Base-by-base conservation (phyloP, 2,797 vertebrate species). In the Galago senegalensis region DNA sequence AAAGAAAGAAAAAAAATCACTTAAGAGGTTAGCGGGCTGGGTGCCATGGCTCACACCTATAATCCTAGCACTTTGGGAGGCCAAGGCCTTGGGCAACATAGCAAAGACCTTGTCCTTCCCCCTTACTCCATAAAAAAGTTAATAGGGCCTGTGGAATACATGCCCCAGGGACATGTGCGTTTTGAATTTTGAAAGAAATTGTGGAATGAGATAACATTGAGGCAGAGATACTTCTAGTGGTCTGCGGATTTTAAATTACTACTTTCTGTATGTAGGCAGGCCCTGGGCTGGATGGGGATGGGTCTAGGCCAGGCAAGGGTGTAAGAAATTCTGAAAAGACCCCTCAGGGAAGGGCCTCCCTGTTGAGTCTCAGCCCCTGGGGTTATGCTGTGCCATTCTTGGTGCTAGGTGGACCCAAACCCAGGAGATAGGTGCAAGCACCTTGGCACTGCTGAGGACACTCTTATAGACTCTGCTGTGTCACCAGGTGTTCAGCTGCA, bases 131-230 rank as follows among this genome's bases (percentile, higher is more conserved):
- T 53, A n/a, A 18, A 67, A 67, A n/a, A 67, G 65, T 67, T 67
- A 67, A n/a, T 67, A 46, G 25, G 3, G 18, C 46, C 80, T 83
- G 53, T 34, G 34, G 49, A 61, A 40, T 67, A 34, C 20, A 82
- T 31, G 79, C 27, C 69, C 69, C 29, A 58, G 7, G 23, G 25
- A 37, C 13, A 40, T 27, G 49, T 37, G 43, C n/a, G 75, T 40
- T 76, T 77, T 80, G 82, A 69, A 84, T 79, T 85, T 73, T 89
- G 81, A 94, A 87, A 73, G 72, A 56, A 87, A 63, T 27, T n/a
- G 0, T 11, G 43, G 1, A 18, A 63, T 16, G 43, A 79, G 31
- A 31, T 34, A 34, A 25, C 18, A 21, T 1, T 31, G 73, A 70
- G 23, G 4, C 10, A 61, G 61, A 13, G 58, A 43, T 6, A 10